Conservation (phyloP, 2,113 vertebrate genomes). For the Nyctibius bracteatus region DNA sequence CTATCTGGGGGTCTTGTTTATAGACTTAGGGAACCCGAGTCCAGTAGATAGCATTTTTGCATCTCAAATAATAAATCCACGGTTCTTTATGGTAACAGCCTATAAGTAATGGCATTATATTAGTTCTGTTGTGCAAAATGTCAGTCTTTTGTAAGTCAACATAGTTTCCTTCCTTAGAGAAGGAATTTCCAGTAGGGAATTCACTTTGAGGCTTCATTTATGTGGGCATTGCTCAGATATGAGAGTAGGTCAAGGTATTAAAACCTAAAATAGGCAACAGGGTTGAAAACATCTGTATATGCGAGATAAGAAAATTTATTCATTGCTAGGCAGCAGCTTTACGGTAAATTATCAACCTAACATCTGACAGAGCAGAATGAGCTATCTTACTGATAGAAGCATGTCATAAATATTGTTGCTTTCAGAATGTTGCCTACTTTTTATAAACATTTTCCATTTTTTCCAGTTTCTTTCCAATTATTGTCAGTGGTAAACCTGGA, state of each 20-base stretch:
- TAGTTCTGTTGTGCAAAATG: background rate
- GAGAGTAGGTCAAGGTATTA: background rate
- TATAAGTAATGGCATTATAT: background rate
- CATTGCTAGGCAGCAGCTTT: background rate
- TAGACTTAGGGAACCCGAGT: background rate
- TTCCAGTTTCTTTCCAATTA: background rate
- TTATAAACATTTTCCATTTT: background rate
- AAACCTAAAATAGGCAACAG: background rate
- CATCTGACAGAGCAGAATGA: background rate
- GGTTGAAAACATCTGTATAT: background rate
- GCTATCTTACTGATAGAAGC: background rate
- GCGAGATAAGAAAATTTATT: constrained; percentile 10
- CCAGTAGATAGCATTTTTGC: background rate
- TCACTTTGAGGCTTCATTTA: background rate
- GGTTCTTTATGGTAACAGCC: background rate
- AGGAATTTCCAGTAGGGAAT: background rate
- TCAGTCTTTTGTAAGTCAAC: background rate
- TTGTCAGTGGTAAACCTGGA: background rate
- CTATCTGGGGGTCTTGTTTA: background rate
- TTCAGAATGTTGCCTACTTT: background rate
- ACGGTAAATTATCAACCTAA: background rate
- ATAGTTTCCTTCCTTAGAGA: background rate
- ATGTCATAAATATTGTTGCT: background rate
- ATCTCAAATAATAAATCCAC: background rate
- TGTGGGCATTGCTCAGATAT: background rate